Conservation (phyloP, 2,888 invertebrate genomes). For the Zygogramma bicolorata region DNA sequence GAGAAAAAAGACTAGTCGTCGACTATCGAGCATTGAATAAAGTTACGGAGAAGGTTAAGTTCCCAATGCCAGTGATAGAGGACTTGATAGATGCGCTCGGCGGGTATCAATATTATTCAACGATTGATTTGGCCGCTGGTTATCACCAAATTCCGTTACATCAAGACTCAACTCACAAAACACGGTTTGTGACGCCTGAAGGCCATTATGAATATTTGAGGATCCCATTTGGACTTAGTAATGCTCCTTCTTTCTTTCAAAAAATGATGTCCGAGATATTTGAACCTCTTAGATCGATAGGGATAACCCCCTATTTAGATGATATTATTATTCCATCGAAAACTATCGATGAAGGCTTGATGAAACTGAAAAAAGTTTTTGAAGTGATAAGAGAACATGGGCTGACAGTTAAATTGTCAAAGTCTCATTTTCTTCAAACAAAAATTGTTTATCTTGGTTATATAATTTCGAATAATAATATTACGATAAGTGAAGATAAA, state of each 20-base stretch:
- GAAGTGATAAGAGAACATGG: constrained; percentile 8
- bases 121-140: neutral
- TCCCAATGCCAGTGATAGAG: neutral
- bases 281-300: neutral
- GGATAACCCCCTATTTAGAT: neutral
- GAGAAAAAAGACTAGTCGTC: constrained; percentile 20
- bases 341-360: neutral
- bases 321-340: neutral
- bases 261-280: neutral
- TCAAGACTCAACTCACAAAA: neutral
- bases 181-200: neutral
- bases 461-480: neutral
- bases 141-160: neutral
- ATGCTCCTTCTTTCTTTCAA: neutral
- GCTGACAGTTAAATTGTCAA: constrained; percentile 12
- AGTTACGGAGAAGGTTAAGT: neutral
- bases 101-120: neutral
- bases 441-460: constrained; percentile 11
- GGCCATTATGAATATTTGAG: neutral
- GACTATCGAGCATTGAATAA: neutral
- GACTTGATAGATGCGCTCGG: neutral
- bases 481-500: constrained; percentile 15
- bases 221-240: neutral
- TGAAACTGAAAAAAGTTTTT: constrained; percentile 3
- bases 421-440: constrained; percentile 2